A percentile compares a stretch with the other conserved stretches of the same genome.
These are phyloP conservation scores for Drosophila rufa DNA, from an alignment of 1,140 invertebrate genomes.

Conservation along the genomic window DNA sequence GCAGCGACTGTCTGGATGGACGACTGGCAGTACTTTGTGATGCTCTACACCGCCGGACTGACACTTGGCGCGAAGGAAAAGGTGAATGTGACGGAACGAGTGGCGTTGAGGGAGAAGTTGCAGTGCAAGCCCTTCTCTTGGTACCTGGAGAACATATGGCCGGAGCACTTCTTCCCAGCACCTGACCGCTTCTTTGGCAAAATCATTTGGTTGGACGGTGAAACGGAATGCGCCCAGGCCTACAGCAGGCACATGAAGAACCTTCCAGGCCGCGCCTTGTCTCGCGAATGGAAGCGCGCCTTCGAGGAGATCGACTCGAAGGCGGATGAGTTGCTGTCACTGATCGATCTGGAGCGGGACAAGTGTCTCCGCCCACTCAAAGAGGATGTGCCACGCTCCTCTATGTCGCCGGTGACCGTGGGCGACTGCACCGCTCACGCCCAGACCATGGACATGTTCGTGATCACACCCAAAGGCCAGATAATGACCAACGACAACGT, in stretches of 20 bases:
- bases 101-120: conserved; percentile 91
- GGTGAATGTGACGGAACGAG: conserved; percentile 86
- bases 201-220: conserved; percentile 86
- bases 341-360: conserved; percentile 74
- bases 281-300: conserved; percentile 72
- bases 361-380: conserved; percentile 71
- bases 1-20: conserved; percentile 98
- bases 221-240: conserved; percentile 70
- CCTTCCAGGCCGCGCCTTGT: conserved; percentile 61
- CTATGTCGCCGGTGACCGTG: conserved; percentile 86
- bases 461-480: conserved; percentile 88
- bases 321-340: conserved; percentile 57
- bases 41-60: conserved; percentile 85
- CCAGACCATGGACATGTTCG: conserved; percentile 90
- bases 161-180: conserved; percentile 95
- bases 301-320: conserved; percentile 75
- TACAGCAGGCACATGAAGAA: conserved; percentile 78
- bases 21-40: conserved; percentile 96
- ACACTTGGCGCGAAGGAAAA: conserved; percentile 86
- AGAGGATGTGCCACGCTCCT: conserved; percentile 64
- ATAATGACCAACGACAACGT: conserved; percentile 85
- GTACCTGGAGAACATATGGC: conserved; percentile 97
- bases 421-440: conserved; percentile 85
- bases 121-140: conserved; percentile 96
- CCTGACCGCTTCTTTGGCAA: conserved; percentile 93